Conservation (phyloP, 2,888 invertebrate genomes). For the Drosophila aldrichi region DNA sequence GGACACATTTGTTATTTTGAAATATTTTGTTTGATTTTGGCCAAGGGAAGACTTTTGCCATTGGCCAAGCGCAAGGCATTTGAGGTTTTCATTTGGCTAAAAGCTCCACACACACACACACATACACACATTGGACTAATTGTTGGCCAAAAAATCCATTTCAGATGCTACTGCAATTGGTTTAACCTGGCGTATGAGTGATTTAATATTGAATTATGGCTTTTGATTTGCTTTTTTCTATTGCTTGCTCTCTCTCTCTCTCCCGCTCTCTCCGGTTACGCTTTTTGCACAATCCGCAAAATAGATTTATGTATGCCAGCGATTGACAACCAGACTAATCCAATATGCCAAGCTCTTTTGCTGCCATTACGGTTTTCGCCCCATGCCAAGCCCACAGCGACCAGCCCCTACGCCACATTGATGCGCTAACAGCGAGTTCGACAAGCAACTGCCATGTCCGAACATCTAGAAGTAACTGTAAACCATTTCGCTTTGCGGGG, state of each 20-base stretch:
- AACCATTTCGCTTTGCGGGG: conserved; percentile 12
- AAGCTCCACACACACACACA: conserved; percentile 42
- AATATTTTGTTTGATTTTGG: conserved; percentile 80
- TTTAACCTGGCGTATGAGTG: conserved; percentile 77
- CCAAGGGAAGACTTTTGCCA: conserved; percentile 53
- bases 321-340: conserved; percentile 59
- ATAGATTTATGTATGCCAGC: conserved; percentile 65
- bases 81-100: conserved; percentile 77
- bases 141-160: conserved; percentile 59
- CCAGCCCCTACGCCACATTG: too few relatives aligned
- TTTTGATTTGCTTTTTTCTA: conserved; percentile 49
- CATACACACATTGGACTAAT: conserved; percentile 61
- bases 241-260: conserved; percentile 28
- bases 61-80: conserved; percentile 51
- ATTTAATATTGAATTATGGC: conserved; percentile 78
- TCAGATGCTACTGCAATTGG: conserved; percentile 62
- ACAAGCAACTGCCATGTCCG: conserved; percentile 45
- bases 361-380: conserved; percentile 28
- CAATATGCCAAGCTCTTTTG: conserved; percentile 50
- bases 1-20: conserved; percentile 81
- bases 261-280: conserved; percentile 23
- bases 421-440: conserved; percentile 2
- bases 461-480: conserved; percentile 10
- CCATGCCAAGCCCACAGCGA: too few relatives aligned
- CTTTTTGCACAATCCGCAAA: conserved; percentile 50